Conservation (phyloP, 2,797 vertebrate genomes). For the Pangasius larnaudii region DNA sequence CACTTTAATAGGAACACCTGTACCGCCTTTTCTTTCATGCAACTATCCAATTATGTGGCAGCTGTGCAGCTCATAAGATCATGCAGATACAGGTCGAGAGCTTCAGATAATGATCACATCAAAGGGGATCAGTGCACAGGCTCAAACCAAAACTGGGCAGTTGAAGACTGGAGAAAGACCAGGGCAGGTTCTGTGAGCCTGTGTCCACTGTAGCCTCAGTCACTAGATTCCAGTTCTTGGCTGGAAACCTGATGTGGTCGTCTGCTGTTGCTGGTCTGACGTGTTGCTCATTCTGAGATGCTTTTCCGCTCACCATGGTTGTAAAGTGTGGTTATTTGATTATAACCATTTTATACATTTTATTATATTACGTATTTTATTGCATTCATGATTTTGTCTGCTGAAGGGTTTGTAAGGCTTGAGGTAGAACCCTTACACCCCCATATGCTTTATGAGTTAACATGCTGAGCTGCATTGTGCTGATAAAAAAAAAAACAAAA, state of each 20-base stretch:
- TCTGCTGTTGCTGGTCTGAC: not conserved
- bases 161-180: not conserved
- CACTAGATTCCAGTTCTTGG: not conserved
- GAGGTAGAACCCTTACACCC: not conserved
- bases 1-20: not conserved
- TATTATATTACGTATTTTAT: not conserved
- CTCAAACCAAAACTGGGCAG: not conserved
- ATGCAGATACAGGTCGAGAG: not conserved
- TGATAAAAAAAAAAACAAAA: no score
- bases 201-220: not conserved
- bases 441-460: not conserved
- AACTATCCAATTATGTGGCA: not conserved
- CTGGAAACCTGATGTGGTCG: not conserved
- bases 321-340: not conserved
- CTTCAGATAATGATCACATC: not conserved
- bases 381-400: not conserved
- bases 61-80: not conserved
- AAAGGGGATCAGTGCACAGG: no score
- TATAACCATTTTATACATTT: not conserved
- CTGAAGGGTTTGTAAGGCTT: not conserved
- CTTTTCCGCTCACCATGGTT: not conserved
- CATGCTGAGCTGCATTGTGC: not conserved
- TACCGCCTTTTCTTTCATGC: not conserved
- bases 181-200: not conserved
- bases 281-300: not conserved